Conservation (phyloP, 2,113 vertebrate genomes). For the Xenus cinereus region DNA sequence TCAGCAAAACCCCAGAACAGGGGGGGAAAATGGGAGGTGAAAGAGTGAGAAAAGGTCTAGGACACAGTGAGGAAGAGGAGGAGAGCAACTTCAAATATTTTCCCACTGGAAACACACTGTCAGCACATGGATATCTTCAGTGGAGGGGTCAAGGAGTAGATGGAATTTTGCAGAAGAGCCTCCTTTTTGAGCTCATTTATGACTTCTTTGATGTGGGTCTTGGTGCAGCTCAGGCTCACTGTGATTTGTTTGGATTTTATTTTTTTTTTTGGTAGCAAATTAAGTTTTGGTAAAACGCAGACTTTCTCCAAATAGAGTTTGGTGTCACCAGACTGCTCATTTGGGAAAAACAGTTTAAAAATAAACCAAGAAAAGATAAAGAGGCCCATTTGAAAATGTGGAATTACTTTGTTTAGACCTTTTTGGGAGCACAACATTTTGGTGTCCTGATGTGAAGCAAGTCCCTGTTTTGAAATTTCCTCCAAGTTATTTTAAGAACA, state of each 20-base stretch:
- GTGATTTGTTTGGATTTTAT: not conserved
- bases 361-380: not conserved
- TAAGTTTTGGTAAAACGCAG: not conserved
- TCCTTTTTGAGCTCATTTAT: not conserved
- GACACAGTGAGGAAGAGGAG: not conserved
- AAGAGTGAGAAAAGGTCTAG: not conserved
- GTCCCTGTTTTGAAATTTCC: not conserved
- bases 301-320: not conserved
- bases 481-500: not conserved
- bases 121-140: not conserved
- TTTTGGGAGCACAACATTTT: not conserved
- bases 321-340: not conserved
- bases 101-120: not conserved
- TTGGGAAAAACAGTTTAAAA: not conserved
- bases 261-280: not conserved
- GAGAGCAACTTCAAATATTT: not conserved
- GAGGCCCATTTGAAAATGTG: not conserved
- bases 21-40: not conserved
- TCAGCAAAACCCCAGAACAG: not conserved
- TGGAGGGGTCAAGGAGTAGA: not conserved
- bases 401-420: not conserved
- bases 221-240: not conserved
- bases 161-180: not conserved
- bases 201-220: accelerated
- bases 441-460: not conserved